These are phyloP conservation scores for Zaprionus ghesquierei DNA, from an alignment of 1,140 invertebrate species.

Conservation along the genomic window DNA sequence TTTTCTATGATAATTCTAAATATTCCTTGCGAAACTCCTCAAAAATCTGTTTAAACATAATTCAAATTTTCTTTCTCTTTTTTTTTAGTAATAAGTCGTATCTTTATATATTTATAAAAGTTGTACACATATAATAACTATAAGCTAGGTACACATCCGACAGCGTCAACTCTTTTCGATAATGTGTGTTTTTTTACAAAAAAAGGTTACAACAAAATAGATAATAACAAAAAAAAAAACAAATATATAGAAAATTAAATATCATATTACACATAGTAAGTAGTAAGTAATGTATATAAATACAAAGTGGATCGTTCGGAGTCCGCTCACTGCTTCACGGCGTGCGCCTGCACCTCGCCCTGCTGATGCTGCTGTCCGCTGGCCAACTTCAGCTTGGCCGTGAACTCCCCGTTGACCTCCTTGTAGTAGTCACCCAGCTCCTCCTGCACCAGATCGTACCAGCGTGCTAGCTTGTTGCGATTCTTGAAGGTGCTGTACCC, in stretches of 20 bases:
- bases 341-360: conserved; percentile 58
- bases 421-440: conserved; percentile 83
- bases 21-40: no score
- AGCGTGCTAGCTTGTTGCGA: conserved; percentile 85
- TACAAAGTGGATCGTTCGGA: background rate
- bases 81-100: background rate
- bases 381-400: conserved; percentile 60
- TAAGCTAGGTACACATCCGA: background rate
- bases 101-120: background rate
- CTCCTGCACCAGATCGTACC: conserved; percentile 86
- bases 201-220: background rate
- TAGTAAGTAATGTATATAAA: conserved; percentile 1
- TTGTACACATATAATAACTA: conserved; percentile 3
- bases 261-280: background rate
- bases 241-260: background rate
- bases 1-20: no score
- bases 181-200: background rate
- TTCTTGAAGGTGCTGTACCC: conserved; percentile 85
- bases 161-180: background rate
- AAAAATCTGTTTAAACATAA: no score
- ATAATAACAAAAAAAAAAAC: background rate
- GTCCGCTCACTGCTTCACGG: conserved; percentile 35
- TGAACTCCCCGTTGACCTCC: conserved; percentile 64
- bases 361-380: conserved; percentile 43
- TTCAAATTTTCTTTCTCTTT: accelerated